Base-by-base conservation (phyloP, 2,888 invertebrate genomes). In the Sycophila texana region DNA sequence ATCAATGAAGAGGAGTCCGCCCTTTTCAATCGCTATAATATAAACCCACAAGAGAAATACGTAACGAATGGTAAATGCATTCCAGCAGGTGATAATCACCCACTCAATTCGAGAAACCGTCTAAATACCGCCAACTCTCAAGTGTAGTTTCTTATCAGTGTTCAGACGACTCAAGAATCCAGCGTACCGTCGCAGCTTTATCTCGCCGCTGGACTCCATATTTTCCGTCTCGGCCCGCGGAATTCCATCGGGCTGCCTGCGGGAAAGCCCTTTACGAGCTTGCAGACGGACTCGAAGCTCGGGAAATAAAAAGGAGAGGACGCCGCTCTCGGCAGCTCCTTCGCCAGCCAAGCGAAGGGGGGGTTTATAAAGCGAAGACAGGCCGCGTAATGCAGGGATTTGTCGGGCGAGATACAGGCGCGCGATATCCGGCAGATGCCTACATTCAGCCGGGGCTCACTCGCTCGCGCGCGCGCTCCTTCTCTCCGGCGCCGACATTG, bases 381-480 rank as follows among this genome's bases (percentile, higher is more conserved):
- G 77, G 67, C 47, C 51, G 73, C 67, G 76, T 76, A 74, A 77
- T 77, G 83, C 83, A 82, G 83, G 86, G 87, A 87, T 87, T 87
- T 86, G 85, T 84, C 84, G 80, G 70, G 60, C 16, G 77, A 86
- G 87, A 85, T 86, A 87, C 86, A 85, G 85, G 85, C 83, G 84
- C 77, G 80, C 82, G 87, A 87, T 88, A 87, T 87, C 86, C 84
- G 86, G 86, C 87, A 87, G 89, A 88, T 88, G 87, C 76, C 73
- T 80, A 76, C 72, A 76, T 76, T 76, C 61, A 80, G 83, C 81
- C 82, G 88, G 85, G 86, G 85, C 88, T 86, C 87, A 87, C 87
- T 87, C 85, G 86, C 87, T 86, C 86, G 83, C 22, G 0, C 18
- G 3, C 16, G 49, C 57, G 26, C 51, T 39, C 22, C 18, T n/a